Evolutionary conservation across 2,797 vertebrate species (phyloP).

Genomic region (Leptoclinus maculatus): DNA sequence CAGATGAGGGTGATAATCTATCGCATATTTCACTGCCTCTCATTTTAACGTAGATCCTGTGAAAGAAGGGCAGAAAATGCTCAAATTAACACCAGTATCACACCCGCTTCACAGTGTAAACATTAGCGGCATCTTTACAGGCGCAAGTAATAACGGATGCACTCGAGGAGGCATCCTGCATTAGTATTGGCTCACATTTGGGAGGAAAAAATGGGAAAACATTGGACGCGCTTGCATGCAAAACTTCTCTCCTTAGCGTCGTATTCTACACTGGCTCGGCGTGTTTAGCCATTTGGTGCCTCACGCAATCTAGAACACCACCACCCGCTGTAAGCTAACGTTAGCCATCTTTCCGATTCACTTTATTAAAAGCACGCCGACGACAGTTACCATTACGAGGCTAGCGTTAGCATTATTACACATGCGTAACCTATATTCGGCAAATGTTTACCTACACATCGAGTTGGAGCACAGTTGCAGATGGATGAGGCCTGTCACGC

Average conservation of each 20-base stretch:
- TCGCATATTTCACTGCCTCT: conserved; percentile 60
- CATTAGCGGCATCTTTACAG: conserved; percentile 53
- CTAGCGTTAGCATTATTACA: conserved; percentile 46
- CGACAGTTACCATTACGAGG: conserved; percentile 24
- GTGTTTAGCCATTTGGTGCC: conserved; percentile 54
- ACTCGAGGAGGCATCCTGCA: conserved; percentile 50
- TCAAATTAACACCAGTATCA: conserved; percentile 49
- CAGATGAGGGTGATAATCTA: conserved; percentile 66
- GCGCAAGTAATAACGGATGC: conserved; percentile 61
- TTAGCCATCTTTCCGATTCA: conserved; percentile 54
- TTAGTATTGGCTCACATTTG: conserved; percentile 59
- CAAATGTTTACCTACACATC: conserved; percentile 82
- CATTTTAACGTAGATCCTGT: conserved; percentile 75
- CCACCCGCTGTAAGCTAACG: conserved; percentile 61
- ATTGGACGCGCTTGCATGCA: conserved; percentile 57
- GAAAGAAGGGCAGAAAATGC: conserved; percentile 40
- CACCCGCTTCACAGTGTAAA: conserved; percentile 68
- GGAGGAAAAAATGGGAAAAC: conserved; percentile 27
- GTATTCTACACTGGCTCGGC: conserved; percentile 48
- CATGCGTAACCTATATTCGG: conserved; percentile 47
- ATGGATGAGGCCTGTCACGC: conserved; percentile 85
- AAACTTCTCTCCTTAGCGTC: conserved; percentile 65
- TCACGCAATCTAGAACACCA: conserved; percentile 51
- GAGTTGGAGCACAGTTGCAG: conserved; percentile 72
- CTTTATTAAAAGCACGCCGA: conserved; percentile 35